Evolutionary conservation across 2,888 invertebrate species (phyloP), one percentile per base, ranked within the genome.

Genomic region (Andrena haemorrhoa): DNA sequence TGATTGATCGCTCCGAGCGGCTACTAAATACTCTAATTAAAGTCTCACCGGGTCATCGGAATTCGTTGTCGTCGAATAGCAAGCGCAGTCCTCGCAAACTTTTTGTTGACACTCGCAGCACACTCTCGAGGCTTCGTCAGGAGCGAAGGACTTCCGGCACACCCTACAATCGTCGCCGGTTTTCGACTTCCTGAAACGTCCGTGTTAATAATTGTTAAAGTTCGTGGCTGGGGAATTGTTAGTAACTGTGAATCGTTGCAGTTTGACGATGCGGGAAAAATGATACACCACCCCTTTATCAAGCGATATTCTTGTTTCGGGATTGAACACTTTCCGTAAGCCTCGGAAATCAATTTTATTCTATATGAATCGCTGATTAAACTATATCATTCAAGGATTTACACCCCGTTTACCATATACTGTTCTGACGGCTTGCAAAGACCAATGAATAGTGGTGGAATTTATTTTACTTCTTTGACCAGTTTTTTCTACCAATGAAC

Each of bases 11-110:
- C 3, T 10, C 56, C 7, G 10, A 53, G 23, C 23, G 23, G 8
- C 4, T 56, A 23, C 23, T 56, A 68, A 77, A 65, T 51, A 71
- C 53, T 58, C 20, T 26, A 31, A 79, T 49, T 29, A 8, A 63
- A 26, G 10, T 93, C 95, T 95, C 92, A 97, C 97, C 94, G 96
- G 96, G 91, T 98, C 97, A 91, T 98, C 97, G 86, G 97, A 97
- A 91, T 97, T 97, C 82, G 97, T 96, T 76, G 97, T 95, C 91
- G 97, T 97, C 88, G 98, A 98, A 94, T 98, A 98, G 72, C 98
- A 98, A 87, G 98, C 98, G 93, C 98, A 98, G 94, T 98, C 98
- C 94, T 98, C 98, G 94, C 98, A 98, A 70, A 98, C 98, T 88
- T 97, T 96, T 92, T 98, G 97, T 91, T 97, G 97, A 94, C 98